These are phyloP conservation scores for Telmatochromis brichardi DNA, from an alignment of 2,113 vertebrate species.

Conservation along the genomic window DNA sequence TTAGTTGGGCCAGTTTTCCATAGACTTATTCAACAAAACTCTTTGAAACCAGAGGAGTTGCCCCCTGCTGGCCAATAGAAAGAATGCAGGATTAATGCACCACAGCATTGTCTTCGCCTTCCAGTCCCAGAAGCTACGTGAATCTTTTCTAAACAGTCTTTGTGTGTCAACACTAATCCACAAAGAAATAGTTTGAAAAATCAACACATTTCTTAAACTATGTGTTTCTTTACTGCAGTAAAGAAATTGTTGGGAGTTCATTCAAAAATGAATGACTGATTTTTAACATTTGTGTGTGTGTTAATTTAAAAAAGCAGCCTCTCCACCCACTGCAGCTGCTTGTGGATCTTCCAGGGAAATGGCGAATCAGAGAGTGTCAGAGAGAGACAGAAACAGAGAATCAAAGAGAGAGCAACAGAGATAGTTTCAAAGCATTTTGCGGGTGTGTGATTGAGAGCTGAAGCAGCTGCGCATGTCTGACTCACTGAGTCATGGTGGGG, in stretches of 20 bases:
- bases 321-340: not conserved
- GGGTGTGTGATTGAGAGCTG: slow-evolving; percentile 55
- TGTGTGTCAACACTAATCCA: not conserved
- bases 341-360: not conserved
- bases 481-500: slow-evolving; percentile 57
- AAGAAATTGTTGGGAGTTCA: not conserved
- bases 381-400: not conserved
- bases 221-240: not conserved
- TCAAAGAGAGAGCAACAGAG: slow-evolving; percentile 9
- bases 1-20: not conserved
- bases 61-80: not conserved
- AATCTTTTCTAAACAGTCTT: not conserved
- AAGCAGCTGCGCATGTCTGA: slow-evolving; percentile 68
- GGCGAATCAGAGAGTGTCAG: not conserved
- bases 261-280: not conserved
- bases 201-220: not conserved
- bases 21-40: not conserved
- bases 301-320: not conserved
- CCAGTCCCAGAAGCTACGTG: not conserved
- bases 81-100: not conserved
- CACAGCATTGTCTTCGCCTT: not conserved
- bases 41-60: not conserved
- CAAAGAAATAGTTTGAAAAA: not conserved
- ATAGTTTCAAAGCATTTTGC: slow-evolving; percentile 45
- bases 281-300: not conserved